Conservation (phyloP, 2,797 vertebrate genomes). For the Cyclura pinguis region DNA sequence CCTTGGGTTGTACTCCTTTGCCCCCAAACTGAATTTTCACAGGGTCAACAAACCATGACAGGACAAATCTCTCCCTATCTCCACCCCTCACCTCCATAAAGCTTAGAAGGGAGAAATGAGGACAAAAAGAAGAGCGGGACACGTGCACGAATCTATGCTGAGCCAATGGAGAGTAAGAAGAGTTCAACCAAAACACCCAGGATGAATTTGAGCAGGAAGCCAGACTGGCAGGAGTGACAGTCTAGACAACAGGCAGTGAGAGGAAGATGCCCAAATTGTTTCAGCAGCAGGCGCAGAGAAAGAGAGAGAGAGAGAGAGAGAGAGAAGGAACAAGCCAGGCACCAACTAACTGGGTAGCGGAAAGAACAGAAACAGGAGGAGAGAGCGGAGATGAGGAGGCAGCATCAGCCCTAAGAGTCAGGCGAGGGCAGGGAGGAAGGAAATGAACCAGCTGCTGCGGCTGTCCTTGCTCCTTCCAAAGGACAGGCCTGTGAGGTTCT, state of each 20-base stretch:
- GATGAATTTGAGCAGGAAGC: not conserved
- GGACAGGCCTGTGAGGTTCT: not conserved
- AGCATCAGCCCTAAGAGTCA: not conserved
- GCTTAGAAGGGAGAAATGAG: not conserved
- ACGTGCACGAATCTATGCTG: not conserved
- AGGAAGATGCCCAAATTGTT: not conserved
- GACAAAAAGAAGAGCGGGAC: too few relatives aligned
- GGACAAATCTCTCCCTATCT: not conserved
- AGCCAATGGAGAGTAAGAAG: not conserved
- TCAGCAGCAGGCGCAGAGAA: not conserved
- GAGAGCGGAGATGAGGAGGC: accelerated
- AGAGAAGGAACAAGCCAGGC: not conserved
- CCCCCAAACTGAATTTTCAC: not conserved
- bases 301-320: not conserved
- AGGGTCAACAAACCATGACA: not conserved
- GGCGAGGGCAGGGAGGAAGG: not conserved
- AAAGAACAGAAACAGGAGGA: not conserved
- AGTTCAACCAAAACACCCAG: not conserved
- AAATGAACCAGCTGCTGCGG: not conserved
- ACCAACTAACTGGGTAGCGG: not conserved
- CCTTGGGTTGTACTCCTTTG: not conserved
- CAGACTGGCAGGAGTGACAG: conserved; percentile 7
- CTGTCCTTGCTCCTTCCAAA: not conserved
- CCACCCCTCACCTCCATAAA: not conserved
- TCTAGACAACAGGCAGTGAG: conserved; percentile 10